Base-by-base conservation (phyloP, 2,797 vertebrate genomes). In the Phyllotis vaccarum region DNA sequence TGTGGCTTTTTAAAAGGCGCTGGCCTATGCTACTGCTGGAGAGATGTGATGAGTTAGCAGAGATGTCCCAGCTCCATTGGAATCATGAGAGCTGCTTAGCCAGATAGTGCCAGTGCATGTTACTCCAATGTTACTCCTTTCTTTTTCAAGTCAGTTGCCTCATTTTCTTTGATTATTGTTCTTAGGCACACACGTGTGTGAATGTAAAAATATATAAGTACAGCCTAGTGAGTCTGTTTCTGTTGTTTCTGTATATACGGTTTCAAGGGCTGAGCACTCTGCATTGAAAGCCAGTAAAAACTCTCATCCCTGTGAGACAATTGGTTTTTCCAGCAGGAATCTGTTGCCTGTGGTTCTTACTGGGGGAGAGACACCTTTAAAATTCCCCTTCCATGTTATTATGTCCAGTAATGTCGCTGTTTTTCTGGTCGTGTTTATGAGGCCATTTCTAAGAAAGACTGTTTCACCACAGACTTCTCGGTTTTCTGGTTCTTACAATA, bases 1-100 rank as follows among this genome's bases (percentile, higher is more conserved):
- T 7, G 91, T 91, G 60, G 8, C 29, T 62, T 93, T 92, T 16
- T 5, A 93, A 85, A 93, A 87, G 81, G 37, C 27, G 93, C 74
- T 83, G 81, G 90, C 2, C 34, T 88, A 0, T 10, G 1, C 13
- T 37, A 17, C 29, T 70, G 5, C 2, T 89, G 86, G n/a, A 76
- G 54, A 91, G 37, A 80, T 31, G 95, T 58, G 62, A 90, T 94
- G 74, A 93, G 79, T 64, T 54, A 88, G 43, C 6, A 56, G 68
- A 79, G 52, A 82, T 27, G 72, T 76, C 54, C 90, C 37, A 70
- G 49, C 29, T 86, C 62, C 75, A 56, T 17, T 87, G 27, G 49
- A 72, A 68, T 64, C 24, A 49, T 79, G 29, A 68, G 93, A 75
- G 58, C 43, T 90, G 34, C 79, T 83, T 93, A 66, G 81, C 81